These are phyloP conservation scores for Hemichromis elongatus DNA, from an alignment of 2,113 vertebrate genomes.

Conservation along the genomic window DNA sequence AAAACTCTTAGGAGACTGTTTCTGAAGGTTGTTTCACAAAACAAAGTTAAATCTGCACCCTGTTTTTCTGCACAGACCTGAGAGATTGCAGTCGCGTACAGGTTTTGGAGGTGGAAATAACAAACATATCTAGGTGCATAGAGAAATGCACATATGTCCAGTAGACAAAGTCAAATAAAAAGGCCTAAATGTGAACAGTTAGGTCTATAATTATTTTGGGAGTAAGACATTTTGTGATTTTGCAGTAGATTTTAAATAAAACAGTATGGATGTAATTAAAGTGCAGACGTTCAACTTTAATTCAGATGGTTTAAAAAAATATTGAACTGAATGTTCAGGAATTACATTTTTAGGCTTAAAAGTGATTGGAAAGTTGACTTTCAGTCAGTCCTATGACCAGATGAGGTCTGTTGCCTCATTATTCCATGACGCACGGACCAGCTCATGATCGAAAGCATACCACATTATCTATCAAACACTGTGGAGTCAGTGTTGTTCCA, in stretches of 20 bases:
- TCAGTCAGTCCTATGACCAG: not conserved
- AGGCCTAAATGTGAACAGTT: not conserved
- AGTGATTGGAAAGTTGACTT: not conserved
- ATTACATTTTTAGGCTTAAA: not conserved
- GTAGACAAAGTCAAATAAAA: not conserved
- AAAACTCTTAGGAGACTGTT: not conserved
- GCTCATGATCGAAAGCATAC: not conserved
- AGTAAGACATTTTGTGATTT: not conserved
- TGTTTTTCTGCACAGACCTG: not conserved
- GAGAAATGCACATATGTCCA: not conserved
- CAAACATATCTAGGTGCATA: not conserved
- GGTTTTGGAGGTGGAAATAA: not conserved
- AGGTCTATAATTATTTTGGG: not conserved
- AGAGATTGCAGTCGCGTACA: not conserved
- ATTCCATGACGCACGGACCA: not conserved
- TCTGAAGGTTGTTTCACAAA: not conserved
- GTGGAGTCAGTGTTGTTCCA: not conserved
- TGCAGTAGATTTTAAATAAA: not conserved
- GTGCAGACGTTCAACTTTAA: not conserved
- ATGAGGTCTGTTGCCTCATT: not conserved
- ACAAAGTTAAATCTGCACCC: not conserved
- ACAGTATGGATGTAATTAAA: not conserved
- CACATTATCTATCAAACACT: not conserved
- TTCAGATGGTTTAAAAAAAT: not conserved
- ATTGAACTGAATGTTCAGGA: not conserved